Conservation (phyloP, 92 coral and sea anemone genomes). For the Porites evermanni region DNA sequence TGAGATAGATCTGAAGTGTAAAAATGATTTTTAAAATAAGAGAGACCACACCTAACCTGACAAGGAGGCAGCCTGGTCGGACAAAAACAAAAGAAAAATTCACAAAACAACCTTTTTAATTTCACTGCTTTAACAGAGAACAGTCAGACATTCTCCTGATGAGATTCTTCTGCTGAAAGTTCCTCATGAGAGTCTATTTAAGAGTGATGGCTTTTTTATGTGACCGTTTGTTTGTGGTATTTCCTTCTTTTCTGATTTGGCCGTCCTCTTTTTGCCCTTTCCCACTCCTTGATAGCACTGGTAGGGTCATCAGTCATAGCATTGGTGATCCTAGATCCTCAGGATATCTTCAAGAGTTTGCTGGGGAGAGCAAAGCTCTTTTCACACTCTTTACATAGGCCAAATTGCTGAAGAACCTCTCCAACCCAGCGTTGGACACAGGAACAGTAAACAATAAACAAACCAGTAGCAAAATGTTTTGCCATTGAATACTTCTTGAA, state of each 20-base stretch:
- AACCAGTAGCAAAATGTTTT: conserved; percentile 46
- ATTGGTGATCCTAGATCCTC: conserved; percentile 46
- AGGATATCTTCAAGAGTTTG: conserved; percentile 42
- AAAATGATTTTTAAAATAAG: not conserved
- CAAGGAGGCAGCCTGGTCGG: not conserved
- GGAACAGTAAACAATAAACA: conserved; percentile 48
- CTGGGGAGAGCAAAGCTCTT: conserved; percentile 36
- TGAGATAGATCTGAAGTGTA: conserved; percentile 13
- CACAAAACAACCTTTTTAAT: not conserved
- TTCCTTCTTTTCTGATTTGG: conserved; percentile 47
- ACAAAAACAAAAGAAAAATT: no score
- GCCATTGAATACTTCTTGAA: conserved; percentile 50
- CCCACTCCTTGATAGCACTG: conserved; percentile 33
- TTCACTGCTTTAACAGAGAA: no score
- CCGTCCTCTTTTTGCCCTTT: conserved; percentile 25
- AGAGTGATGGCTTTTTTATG: no score
- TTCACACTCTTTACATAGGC: conserved; percentile 40
- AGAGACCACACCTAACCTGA: no score
- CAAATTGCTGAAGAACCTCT: conserved; percentile 42
- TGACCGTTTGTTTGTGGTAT: not conserved
- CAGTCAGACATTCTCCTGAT: no score
- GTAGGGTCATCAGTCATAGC: conserved; percentile 41
- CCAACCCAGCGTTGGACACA: conserved; percentile 46
- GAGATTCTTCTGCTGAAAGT: no score
- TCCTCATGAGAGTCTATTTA: no score